Base-by-base conservation (phyloP, 2,888 invertebrate genomes). In the Nymphalis polychloros region DNA sequence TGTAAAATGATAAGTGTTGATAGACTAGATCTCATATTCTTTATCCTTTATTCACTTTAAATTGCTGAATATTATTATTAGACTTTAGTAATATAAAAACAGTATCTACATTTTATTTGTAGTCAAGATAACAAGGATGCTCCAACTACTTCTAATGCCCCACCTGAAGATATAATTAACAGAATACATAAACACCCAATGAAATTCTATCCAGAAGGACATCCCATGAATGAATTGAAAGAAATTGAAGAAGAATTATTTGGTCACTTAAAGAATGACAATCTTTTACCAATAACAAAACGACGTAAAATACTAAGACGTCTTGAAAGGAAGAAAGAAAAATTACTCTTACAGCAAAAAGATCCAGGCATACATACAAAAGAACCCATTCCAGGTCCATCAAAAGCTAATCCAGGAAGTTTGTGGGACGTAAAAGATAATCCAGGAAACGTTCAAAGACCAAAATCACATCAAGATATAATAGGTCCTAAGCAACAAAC, bases 191-290 rank as follows among this genome's bases (percentile, higher is more conserved):
- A 81, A 53, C 78, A 76, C 63, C 75, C 77, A 65, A 74, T 78
- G 64, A 85, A 77, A 63, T 82, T 83, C 52, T 90, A 89, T 65
- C 88, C 90, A 0, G 83, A 87, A 47, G 88, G 87, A 6, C 93
- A 93, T 74, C 94, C 94, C 17, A 93, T 94, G 81, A 90, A 94
- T 77, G 82, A 89, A 53, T 77, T 94, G 5, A 89, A 91, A 75
- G 83, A 91, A 62, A 76, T 94, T 20, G 93, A 94, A 77, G 77
- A 89, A 60, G 84, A 89, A 55, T 72, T 94, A 61, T 93, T 93
- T 76, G 86, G 88, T 1, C 89, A 93, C 74, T 78, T 93, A n/a
- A 82, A 84, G 71, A 78, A 81, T 57, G 86, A 89, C 17, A 76
- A 82, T 20, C 81, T 87, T n/a, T 78, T 90, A 52, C 85, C 91